Conservation (phyloP, 2,113 vertebrate species). For the Siniperca knerii region DNA sequence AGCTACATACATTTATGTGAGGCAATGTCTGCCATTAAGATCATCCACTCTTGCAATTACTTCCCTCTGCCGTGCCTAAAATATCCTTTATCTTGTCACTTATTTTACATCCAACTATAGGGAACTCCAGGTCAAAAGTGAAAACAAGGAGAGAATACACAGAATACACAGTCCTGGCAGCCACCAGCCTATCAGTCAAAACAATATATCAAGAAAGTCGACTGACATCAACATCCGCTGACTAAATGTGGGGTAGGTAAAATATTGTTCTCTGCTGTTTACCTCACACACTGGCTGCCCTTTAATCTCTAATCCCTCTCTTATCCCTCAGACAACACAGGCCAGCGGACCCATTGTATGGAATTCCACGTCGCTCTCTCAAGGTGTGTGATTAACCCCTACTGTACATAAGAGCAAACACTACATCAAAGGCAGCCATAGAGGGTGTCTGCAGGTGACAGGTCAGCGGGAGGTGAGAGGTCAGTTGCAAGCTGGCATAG, state of each 20-base stretch:
- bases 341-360: constrained; percentile 79
- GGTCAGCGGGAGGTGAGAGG: constrained; percentile 78
- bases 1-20: not conserved
- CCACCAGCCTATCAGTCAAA: constrained; percentile 35
- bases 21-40: not conserved
- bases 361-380: constrained; percentile 62
- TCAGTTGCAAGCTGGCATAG: constrained; percentile 46
- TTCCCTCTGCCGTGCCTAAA: not conserved
- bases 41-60: not conserved
- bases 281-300: constrained; percentile 73
- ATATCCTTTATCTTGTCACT: not conserved
- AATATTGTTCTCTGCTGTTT: constrained; percentile 81
- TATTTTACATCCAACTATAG: constrained; percentile 4
- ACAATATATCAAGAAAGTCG: constrained; percentile 43
- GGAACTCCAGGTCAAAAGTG: constrained; percentile 25
- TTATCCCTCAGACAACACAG: constrained; percentile 78
- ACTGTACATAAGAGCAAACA: constrained; percentile 84
- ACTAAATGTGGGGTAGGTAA: constrained; percentile 74
- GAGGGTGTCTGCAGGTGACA: constrained; percentile 81
- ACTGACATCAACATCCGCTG: constrained; percentile 76
- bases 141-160: constrained; percentile 24
- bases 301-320: constrained; percentile 85
- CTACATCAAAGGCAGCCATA: constrained; percentile 74
- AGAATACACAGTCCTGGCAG: not conserved
- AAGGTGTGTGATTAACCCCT: constrained; percentile 84